A percentile compares a stretch with the other conserved stretches of the same genome.
Conservation (phyloP, 2,113 vertebrate species). For the Nanorana parkeri region DNA sequence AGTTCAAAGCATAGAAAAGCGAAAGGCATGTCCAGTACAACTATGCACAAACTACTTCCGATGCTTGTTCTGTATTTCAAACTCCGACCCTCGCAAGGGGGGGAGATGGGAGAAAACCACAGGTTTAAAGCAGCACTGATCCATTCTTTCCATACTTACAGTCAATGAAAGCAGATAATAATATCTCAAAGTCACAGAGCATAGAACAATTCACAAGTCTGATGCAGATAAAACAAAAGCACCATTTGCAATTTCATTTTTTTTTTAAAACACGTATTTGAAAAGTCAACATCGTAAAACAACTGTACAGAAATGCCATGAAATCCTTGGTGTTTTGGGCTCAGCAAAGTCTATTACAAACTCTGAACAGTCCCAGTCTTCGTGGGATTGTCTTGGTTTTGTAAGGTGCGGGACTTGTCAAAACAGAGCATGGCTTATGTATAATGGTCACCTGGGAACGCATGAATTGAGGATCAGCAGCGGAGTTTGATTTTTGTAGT, state of each 20-base stretch:
- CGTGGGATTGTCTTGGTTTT: no score
- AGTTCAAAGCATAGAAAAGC: slow-evolving; percentile 63
- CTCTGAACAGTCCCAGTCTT: no score
- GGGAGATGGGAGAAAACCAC: slow-evolving; percentile 55
- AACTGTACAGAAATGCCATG: slow-evolving; percentile 73
- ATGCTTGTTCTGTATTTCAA: slow-evolving; percentile 47
- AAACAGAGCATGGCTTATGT: no score
- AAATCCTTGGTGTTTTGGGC: slow-evolving; percentile 68
- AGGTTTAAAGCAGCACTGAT: slow-evolving; percentile 69
- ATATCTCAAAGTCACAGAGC: slow-evolving; percentile 79
- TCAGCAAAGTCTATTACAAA: slow-evolving; percentile 59
- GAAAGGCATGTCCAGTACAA: slow-evolving; percentile 68
- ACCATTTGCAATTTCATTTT: slow-evolving; percentile 76
- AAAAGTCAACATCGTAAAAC: slow-evolving; percentile 70
- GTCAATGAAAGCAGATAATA: slow-evolving; percentile 79
- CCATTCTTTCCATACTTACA: slow-evolving; percentile 65
- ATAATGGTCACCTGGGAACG: no score
- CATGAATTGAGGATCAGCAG: no score
- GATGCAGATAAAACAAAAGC: slow-evolving; percentile 81
- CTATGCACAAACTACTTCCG: slow-evolving; percentile 65
- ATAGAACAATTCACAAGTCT: slow-evolving; percentile 76
- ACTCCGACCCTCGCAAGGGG: slow-evolving; percentile 14
- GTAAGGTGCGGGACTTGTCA: no score
- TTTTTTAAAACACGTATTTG: slow-evolving; percentile 69
- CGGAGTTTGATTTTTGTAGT: no score